These are phyloP conservation scores for Eulemur coronatus DNA, from an alignment of 2,797 vertebrate genomes.

Conservation along the genomic window DNA sequence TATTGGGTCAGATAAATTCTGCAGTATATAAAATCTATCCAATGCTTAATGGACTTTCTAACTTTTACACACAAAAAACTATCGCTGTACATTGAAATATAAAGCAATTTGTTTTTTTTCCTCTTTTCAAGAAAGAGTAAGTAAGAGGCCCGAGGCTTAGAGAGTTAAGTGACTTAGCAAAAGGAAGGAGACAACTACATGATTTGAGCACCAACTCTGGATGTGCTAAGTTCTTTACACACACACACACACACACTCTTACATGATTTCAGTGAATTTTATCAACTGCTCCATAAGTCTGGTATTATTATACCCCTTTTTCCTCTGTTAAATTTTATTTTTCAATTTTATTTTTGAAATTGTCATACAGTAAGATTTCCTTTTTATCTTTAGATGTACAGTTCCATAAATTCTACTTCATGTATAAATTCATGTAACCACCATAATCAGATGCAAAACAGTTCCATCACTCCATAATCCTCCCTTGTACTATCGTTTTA, in stretches of 20 bases:
- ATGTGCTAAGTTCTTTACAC: background rate
- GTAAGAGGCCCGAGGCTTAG: background rate
- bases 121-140: background rate
- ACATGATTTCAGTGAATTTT: background rate
- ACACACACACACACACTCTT: background rate
- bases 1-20: background rate
- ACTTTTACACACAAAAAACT: background rate
- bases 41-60: background rate
- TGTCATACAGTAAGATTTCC: background rate
- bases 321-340: background rate
- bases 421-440: background rate
- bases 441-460: background rate
- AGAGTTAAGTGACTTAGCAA: background rate
- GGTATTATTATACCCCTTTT: background rate
- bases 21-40: background rate
- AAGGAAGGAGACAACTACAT: background rate
- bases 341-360: background rate
- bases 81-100: background rate
- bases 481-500: background rate
- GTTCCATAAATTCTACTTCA: background rate
- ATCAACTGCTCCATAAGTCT: background rate
- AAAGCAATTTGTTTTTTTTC: background rate
- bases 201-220: background rate
- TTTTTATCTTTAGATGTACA: background rate
- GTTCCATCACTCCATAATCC: background rate